Percentiles rank a stretch among this genome's conserved stretches.
These are phyloP conservation scores for Pantala flavescens DNA, from an alignment of 1,140 invertebrate genomes.

Conservation along the genomic window DNA sequence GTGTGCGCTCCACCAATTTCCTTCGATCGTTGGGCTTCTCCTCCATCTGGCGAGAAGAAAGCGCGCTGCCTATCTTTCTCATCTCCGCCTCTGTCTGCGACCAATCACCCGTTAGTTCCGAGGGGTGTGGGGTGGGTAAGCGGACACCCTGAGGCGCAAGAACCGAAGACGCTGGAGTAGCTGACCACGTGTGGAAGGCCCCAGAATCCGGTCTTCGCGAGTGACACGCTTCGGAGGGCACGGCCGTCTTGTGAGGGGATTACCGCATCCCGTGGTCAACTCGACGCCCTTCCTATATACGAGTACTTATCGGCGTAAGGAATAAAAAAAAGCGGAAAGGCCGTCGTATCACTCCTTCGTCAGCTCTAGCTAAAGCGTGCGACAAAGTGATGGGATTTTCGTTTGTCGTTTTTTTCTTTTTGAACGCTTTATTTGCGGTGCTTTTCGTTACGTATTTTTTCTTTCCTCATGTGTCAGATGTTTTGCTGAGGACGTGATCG, in stretches of 20 bases:
- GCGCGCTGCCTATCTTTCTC: neutral
- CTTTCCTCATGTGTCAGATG: neutral
- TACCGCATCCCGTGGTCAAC: neutral
- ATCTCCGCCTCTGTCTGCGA: neutral
- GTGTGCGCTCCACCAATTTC: too few species aligned
- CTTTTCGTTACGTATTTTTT: neutral
- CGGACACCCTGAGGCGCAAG: neutral
- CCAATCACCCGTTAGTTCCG: neutral
- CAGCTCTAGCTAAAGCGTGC: neutral
- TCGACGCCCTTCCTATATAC: neutral
- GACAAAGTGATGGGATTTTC: neutral
- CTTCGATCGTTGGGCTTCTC: too few species aligned
- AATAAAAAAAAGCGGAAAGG: neutral
- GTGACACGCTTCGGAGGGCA: neutral
- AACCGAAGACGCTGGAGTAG: neutral
- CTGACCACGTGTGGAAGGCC: neutral
- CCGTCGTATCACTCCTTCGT: neutral
- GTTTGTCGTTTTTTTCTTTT: neutral
- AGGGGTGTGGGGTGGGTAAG: neutral
- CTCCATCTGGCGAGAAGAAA: too few species aligned
- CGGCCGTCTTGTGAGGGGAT: neutral
- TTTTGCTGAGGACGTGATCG: too few species aligned
- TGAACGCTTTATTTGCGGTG: neutral
- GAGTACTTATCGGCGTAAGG: neutral
- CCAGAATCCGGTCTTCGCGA: neutral